Evolutionary conservation across 2,113 vertebrate genomes (phyloP), one percentile per base, ranked within the genome.

Genomic region (Elephantulus edwardii): DNA sequence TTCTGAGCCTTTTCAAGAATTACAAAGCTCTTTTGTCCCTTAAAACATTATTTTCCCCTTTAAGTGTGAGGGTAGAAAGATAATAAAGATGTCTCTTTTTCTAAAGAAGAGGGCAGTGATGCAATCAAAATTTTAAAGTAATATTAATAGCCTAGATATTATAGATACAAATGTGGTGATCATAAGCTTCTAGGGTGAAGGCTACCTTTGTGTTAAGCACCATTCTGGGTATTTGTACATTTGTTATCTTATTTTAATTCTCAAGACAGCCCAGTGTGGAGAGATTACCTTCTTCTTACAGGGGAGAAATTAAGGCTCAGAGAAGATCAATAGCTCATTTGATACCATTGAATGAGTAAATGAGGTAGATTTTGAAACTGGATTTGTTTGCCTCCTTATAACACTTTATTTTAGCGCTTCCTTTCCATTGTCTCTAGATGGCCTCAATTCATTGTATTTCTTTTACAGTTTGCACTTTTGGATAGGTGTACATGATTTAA

Each of bases 11-110:
- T 93, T 90, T 72, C 28, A 60, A 72, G 68, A 79, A n/a, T 28
- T 75, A 62, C 90, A 88, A 94, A 76, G 50, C 50, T 92, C 24
- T 52, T 30, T 90, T 89, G 74, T 94, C 42, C 93, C 42, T n/a
- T 38, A 78, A 56, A 76, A 75, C 56, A n/a, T 70, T 66, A n/a
- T 70, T 66, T 71, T 28, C 22, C 30, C 19, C 28, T 86, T 26
- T 86, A 56, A 7, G 30, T 26, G 8, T 74, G 22, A 38, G 48
- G 28, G 50, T 70, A 28, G 77, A 54, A 64, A 89, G 86, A 54
- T 35, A 54, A 30, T 8, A 76, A 92, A 26, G 68, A 42, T 60
- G 19, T 71, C 62, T 64, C 33, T 7, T 58, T 94, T 90, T 75
- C 12, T 58, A 60, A n/a, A n/a, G 62, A 79, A 81, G 82, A n/a